phyloP scores from a whole-genome alignment of 2,888 invertebrate species.

The Ariolimax columbianus region DNA sequence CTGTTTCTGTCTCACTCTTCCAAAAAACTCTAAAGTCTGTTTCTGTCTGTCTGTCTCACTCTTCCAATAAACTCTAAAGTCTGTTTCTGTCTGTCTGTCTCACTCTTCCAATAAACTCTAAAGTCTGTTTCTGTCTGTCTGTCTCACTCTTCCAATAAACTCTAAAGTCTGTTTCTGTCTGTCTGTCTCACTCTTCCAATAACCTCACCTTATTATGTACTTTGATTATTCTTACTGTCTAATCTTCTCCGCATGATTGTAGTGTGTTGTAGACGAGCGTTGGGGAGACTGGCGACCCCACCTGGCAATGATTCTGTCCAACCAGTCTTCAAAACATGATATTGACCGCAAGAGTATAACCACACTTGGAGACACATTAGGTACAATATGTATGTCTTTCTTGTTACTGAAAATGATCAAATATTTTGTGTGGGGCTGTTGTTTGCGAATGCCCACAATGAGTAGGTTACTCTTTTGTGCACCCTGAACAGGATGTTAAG shows the following conservation, averaged over 20 bases:
- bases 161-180: background rate
- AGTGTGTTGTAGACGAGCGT: constrained; percentile 80
- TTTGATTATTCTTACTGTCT: background rate
- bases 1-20: no score
- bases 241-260: background rate
- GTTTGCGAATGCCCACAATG: no score
- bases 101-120: background rate
- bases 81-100: background rate
- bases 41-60: no score
- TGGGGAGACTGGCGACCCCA: constrained; percentile 95
- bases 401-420: no score
- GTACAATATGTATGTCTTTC: constrained; percentile 60
- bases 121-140: background rate
- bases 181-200: background rate
- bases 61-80: no score
- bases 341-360: constrained; percentile 81
- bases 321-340: constrained; percentile 83
- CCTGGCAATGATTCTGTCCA: constrained; percentile 94
- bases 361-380: constrained; percentile 83
- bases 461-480: no score
- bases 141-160: no score
- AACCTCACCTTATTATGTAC: background rate
- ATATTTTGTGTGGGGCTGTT: no score
- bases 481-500: no score
- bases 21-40: no score